A percentile compares a stretch with the other conserved stretches of the same genome.
phyloP scores from a whole-genome alignment of 2,888 invertebrate genomes.

The Melanophora roralis region DNA sequence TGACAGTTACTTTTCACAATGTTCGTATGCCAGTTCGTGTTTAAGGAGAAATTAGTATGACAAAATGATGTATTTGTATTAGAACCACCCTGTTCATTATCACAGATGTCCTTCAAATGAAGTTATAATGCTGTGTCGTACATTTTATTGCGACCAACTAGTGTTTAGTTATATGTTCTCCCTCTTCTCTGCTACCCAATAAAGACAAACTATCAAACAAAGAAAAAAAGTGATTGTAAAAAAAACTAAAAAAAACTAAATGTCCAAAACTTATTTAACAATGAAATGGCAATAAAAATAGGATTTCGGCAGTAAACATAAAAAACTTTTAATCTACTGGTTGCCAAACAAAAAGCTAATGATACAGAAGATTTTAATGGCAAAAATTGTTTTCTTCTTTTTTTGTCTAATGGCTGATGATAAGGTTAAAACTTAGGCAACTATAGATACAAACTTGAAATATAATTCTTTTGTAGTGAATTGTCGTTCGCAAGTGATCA shows the following conservation, averaged over 20 bases:
- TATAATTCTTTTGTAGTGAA: not conserved
- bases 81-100: no score
- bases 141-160: no score
- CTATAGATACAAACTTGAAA: not conserved
- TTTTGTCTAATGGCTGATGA: not conserved
- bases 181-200: not conserved
- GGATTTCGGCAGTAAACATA: not conserved
- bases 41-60: no score
- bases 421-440: not conserved
- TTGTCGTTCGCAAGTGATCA: slow-evolving; percentile 13
- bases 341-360: not conserved
- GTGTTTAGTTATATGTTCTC: no score
- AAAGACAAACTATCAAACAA: not conserved
- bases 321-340: not conserved
- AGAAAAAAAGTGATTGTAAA: not conserved
- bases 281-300: not conserved
- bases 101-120: no score
- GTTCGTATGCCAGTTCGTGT: no score
- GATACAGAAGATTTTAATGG: not conserved
- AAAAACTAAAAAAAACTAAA: not conserved
- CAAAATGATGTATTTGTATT: no score
- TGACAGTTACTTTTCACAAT: no score
- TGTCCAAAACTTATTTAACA: not conserved
- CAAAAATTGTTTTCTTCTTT: not conserved
- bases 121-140: no score